These are phyloP conservation scores for Eubucco bourcierii DNA, from an alignment of 2,113 vertebrate species.

Conservation along the genomic window DNA sequence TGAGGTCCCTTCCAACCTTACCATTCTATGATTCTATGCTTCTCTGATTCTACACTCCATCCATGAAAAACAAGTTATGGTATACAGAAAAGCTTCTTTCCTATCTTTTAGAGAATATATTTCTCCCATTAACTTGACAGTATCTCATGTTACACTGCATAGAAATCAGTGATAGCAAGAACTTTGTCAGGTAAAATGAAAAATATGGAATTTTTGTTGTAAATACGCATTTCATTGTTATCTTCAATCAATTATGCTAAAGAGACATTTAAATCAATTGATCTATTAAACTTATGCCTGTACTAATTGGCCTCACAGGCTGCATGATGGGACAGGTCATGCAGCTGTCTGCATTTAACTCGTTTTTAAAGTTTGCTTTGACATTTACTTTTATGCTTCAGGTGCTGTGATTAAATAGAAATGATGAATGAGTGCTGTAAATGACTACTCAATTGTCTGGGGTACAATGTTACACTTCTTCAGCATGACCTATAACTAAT, in stretches of 20 bases:
- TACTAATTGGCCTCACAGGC: not conserved
- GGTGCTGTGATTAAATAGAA: constrained; percentile 34
- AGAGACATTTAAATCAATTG: not conserved
- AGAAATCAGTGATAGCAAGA: not conserved
- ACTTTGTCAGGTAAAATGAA: not conserved
- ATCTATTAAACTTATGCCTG: not conserved
- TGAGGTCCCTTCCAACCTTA: no score
- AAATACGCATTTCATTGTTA: not conserved
- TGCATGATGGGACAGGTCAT: not conserved
- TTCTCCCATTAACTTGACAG: not conserved
- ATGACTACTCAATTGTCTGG: not conserved
- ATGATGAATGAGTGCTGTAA: not conserved
- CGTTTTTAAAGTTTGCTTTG: constrained; percentile 47
- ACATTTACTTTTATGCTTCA: constrained; percentile 53
- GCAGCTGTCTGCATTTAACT: not conserved
- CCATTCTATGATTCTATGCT: no score
- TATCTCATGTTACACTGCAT: not conserved
- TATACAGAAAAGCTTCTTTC: not conserved
- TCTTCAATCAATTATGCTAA: not conserved
- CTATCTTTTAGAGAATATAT: not conserved
- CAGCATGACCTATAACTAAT: not conserved
- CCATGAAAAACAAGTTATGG: not conserved
- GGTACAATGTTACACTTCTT: not conserved
- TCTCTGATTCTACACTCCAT: not conserved
- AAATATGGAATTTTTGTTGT: not conserved